Conservation (phyloP, 2,113 vertebrate species). For the Charina bottae region DNA sequence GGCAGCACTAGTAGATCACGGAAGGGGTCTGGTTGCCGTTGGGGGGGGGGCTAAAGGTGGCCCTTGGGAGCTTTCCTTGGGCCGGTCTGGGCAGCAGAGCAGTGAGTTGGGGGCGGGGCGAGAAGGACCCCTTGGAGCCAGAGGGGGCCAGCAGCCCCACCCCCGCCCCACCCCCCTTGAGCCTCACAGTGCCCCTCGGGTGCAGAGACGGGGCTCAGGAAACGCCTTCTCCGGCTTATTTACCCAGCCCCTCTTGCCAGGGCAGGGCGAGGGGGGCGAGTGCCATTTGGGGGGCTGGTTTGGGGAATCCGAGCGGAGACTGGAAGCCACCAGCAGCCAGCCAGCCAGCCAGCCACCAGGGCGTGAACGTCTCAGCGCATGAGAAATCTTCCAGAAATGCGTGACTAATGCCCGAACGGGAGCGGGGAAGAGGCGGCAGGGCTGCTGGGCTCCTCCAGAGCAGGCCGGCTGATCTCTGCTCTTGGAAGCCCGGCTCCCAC, state of each 20-base stretch:
- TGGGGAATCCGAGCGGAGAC: conserved; percentile 54
- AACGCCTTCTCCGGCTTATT: background rate
- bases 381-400: conserved; percentile 67
- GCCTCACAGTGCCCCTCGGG: background rate
- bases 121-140: too few relatives aligned
- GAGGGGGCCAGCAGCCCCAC: too few relatives aligned
- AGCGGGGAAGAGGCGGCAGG: conserved; percentile 64
- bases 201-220: background rate
- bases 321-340: conserved; percentile 53
- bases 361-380: conserved; percentile 60
- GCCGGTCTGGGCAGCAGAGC: too few relatives aligned
- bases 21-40: too few relatives aligned
- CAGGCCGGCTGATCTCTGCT: background rate
- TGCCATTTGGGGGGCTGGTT: conserved; percentile 4
- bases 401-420: conserved; percentile 61
- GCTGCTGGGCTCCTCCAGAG: conserved; percentile 5
- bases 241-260: background rate
- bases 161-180: too few relatives aligned
- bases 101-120: too few relatives aligned
- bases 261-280: background rate
- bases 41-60: too few relatives aligned
- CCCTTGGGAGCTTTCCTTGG: too few relatives aligned
- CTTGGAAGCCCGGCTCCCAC: background rate
- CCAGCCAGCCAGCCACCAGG: conserved; percentile 63
- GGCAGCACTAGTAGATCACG: too few relatives aligned